Evolutionary conservation across 2,888 invertebrate species (phyloP), one percentile per base, ranked within the genome.

Genomic region (Adela reaumurella): DNA sequence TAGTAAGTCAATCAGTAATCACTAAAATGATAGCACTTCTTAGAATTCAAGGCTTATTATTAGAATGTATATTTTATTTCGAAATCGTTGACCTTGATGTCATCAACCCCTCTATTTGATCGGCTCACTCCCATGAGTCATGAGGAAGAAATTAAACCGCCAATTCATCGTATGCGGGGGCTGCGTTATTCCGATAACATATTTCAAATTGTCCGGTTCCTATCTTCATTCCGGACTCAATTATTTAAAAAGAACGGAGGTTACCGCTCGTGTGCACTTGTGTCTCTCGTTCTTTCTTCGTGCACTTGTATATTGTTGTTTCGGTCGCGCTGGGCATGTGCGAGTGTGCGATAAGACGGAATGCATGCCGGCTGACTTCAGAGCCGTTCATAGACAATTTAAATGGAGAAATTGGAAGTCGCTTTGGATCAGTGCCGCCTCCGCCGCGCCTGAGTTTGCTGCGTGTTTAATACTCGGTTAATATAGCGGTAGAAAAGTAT

Each of bases 301-400:
- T 14, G 4, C 35, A 11, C 8, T 35, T 14, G 35, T 14, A 24
- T 14, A 35, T 10, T 10, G 8, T 14, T 35, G 11, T 35, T 3
- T 4, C 35, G 35, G 35, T 8, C 14, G 35, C 8, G 35, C 11
- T 3, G 6, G 35, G 35, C 35, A 35, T 35, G 35, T 35, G 35
- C 35, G 35, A 35, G 35, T 35, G 65, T 63, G 50, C 68, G 76
- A 76, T 77, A 77, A 73, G 66, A 59, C 59, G 74, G 76, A 77
- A 78, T 77, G 76, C 60, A 44, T 45, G 50, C 68, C 78, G 77
- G 74, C 74, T 70, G 68, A 74, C 73, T 76, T 76, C 74, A 77
- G 68, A 62, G 63, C 68, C 71, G 63, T 65, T 74, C 76, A 76
- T 77, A 77, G 77, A 76, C 70, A 69, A 74, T 74, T 76, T 74